These are phyloP conservation scores for Hyaena hyaena DNA, from an alignment of 2,113 vertebrate species.

Conservation along the genomic window DNA sequence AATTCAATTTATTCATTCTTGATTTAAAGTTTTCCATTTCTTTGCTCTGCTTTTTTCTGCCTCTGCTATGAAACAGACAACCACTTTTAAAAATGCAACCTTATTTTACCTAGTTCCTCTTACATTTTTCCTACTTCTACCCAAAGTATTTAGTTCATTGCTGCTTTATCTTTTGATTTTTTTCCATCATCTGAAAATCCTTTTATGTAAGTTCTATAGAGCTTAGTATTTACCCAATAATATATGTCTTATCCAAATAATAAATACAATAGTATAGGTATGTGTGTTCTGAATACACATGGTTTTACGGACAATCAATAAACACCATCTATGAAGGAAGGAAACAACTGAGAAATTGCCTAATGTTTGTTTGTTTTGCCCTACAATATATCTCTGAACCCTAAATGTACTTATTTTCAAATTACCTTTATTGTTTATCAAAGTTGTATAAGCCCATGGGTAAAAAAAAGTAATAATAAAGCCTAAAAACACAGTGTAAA, in stretches of 20 bases:
- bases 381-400: background rate
- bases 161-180: background rate
- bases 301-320: background rate
- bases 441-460: background rate
- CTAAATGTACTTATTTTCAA: background rate
- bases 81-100: background rate
- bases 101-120: background rate
- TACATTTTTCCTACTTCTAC: background rate
- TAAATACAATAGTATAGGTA: background rate
- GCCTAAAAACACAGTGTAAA: background rate
- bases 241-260: background rate
- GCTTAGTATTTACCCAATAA: background rate
- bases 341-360: background rate
- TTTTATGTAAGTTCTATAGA: background rate
- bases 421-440: background rate
- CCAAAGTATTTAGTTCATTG: background rate
- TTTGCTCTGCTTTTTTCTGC: background rate
- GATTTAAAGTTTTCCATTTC: background rate
- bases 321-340: background rate
- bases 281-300: background rate
- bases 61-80: background rate
- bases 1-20: background rate
- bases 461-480: background rate
- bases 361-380: background rate
- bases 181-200: background rate